Evolutionary conservation across 2,888 invertebrate species (phyloP).

Genomic region (Augiades crinisus): DNA sequence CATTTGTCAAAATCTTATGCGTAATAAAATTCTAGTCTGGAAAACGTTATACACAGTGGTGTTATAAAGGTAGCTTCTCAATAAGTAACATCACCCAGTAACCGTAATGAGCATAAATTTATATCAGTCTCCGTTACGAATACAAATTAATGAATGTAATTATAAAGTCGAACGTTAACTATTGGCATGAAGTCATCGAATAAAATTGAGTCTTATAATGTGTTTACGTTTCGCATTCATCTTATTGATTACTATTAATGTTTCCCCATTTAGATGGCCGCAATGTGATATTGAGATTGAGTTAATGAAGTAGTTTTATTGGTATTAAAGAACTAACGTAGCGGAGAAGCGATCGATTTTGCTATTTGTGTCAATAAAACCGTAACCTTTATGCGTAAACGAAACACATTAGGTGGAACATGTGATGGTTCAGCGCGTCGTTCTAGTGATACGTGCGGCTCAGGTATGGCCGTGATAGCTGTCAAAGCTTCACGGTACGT

Average conservation of each 20-base stretch:
- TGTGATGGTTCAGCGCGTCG: not conserved
- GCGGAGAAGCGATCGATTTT: not conserved
- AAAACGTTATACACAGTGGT: too few relatives aligned
- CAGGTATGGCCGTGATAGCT: constrained; percentile 44
- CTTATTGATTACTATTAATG: constrained; percentile 2
- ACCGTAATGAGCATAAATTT: not conserved
- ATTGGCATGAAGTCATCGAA: constrained; percentile 4
- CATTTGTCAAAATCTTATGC: too few relatives aligned
- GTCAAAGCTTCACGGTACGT: constrained; percentile 57
- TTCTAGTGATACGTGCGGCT: constrained; percentile 4
- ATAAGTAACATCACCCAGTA: not conserved
- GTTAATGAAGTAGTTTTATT: not conserved
- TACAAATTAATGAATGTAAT: constrained; percentile 9
- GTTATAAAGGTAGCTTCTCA: too few relatives aligned
- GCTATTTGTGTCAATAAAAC: too few relatives aligned
- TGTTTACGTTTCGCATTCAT: constrained; percentile 4
- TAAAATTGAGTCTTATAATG: not conserved
- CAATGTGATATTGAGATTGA: not conserved
- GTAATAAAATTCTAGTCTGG: too few relatives aligned
- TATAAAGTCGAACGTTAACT: constrained; percentile 6
- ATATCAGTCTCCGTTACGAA: not conserved
- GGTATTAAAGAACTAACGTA: not conserved
- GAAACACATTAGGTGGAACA: too few relatives aligned
- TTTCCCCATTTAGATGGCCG: not conserved
- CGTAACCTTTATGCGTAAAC: too few relatives aligned